phyloP scores from a whole-genome alignment of 2,888 invertebrate species.

The Chaetogeoica ovagalla region DNA sequence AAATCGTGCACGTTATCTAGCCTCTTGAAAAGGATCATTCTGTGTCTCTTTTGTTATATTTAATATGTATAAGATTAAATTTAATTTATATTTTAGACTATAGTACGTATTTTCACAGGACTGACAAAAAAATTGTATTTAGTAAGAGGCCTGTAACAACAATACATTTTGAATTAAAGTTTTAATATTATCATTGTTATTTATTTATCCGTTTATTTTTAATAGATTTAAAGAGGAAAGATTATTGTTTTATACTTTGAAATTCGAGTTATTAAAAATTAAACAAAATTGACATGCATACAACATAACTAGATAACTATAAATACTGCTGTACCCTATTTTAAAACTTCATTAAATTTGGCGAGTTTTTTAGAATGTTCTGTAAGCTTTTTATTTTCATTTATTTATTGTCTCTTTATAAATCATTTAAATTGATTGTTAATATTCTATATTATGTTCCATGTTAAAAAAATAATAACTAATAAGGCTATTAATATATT shows the following conservation, averaged over 20 bases:
- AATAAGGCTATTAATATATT: not conserved
- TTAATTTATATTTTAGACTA: not conserved
- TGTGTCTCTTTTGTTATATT: slow-evolving; percentile 24
- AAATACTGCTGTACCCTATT: not conserved
- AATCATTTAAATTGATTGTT: no score
- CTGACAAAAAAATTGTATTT: not conserved
- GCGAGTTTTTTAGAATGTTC: not conserved
- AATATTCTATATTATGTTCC: no score
- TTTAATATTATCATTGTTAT: slow-evolving; percentile 7
- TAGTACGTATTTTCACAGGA: slow-evolving; percentile 16
- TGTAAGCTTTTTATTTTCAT: not conserved
- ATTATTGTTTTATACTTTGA: no score
- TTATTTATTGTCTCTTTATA: not conserved
- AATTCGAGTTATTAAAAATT: not conserved
- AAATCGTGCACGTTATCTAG: not conserved
- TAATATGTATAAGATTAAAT: slow-evolving; percentile 25
- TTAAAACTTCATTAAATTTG: not conserved
- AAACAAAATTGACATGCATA: not conserved
- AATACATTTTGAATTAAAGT: not conserved
- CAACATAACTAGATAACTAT: not conserved
- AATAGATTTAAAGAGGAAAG: not conserved
- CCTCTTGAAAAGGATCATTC: not conserved
- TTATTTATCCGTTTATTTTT: not conserved
- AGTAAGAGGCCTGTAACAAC: slow-evolving; percentile 3
- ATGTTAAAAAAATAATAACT: no score